These are phyloP conservation scores for Habroteleia sp. DNA, from an alignment of 2,888 invertebrate genomes.

Conservation along the genomic window DNA sequence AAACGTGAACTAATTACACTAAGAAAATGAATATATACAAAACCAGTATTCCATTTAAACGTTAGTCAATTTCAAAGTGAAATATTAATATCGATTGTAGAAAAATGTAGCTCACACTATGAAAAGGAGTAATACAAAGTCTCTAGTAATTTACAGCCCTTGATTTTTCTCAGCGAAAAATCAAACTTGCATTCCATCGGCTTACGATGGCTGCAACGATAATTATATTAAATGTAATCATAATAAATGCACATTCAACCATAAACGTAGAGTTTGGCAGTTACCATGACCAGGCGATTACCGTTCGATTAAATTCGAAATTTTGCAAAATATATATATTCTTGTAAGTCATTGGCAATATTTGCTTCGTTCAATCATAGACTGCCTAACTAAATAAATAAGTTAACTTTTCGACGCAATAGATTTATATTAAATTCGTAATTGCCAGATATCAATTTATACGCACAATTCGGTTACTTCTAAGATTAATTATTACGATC, in stretches of 20 bases:
- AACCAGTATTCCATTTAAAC: neutral
- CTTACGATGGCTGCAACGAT: too few species aligned
- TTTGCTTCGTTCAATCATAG: neutral
- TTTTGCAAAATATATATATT: conserved; percentile 2
- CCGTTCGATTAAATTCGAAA: neutral
- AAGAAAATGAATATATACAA: neutral
- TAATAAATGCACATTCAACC: too few species aligned
- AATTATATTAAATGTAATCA: too few species aligned
- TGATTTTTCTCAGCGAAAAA: too few species aligned
- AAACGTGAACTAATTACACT: neutral
- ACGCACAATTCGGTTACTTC: conserved; percentile 42
- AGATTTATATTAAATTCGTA: conserved; percentile 27
- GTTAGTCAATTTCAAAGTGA: too few species aligned
- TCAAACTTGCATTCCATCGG: too few species aligned
- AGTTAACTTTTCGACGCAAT: conserved; percentile 5
- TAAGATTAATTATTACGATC: conserved; percentile 53
- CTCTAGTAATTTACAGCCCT: too few species aligned
- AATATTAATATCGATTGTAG: too few species aligned
- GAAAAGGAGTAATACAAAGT: too few species aligned
- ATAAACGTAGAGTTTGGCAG: too few species aligned
- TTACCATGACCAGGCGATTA: too few species aligned
- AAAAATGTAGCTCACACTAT: too few species aligned
- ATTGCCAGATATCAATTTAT: conserved; percentile 35
- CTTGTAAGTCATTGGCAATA: neutral
- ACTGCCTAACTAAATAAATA: conserved; percentile 11